Conservation (phyloP, 2,797 vertebrate species). For the Sebastes vulpes region DNA sequence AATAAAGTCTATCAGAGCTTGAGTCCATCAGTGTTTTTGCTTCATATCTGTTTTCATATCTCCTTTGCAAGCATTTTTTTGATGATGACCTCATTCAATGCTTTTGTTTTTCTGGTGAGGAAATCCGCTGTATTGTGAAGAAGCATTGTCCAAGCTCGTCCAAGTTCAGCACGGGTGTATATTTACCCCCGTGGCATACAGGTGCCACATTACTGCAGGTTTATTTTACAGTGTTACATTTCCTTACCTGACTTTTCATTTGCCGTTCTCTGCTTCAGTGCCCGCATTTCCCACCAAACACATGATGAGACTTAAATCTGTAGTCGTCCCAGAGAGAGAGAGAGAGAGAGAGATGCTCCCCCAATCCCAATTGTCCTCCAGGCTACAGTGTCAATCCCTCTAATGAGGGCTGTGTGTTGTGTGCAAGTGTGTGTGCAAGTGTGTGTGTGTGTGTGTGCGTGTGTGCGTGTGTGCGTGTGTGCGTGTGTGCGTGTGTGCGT, state of each 20-base stretch:
- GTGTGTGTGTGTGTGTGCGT: neutral
- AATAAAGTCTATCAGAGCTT: too few species aligned
- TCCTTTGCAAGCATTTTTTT: neutral
- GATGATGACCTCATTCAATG: neutral
- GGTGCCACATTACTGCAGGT: neutral
- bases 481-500: neutral
- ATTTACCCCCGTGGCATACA: neutral
- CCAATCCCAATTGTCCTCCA: neutral
- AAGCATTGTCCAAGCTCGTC: neutral
- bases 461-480: too few species aligned
- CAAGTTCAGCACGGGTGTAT: neutral
- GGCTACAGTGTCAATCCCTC: slow-evolving; percentile 2
- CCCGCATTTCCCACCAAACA: neutral
- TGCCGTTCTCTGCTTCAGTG: neutral
- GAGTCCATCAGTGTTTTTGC: too few species aligned
- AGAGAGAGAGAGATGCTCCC: neutral
- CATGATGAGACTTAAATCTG: neutral
- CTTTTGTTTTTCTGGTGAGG: neutral
- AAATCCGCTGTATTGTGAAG: too few species aligned
- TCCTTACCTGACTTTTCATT: neutral
- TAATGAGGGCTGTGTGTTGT: slow-evolving; percentile 2
- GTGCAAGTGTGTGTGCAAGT: neutral
- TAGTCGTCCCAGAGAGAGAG: neutral
- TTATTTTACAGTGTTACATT: neutral
- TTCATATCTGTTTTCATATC: too few species aligned